phyloP scores from a whole-genome alignment of 2,797 vertebrate genomes.

The Dicrostonyx torquatus region DNA sequence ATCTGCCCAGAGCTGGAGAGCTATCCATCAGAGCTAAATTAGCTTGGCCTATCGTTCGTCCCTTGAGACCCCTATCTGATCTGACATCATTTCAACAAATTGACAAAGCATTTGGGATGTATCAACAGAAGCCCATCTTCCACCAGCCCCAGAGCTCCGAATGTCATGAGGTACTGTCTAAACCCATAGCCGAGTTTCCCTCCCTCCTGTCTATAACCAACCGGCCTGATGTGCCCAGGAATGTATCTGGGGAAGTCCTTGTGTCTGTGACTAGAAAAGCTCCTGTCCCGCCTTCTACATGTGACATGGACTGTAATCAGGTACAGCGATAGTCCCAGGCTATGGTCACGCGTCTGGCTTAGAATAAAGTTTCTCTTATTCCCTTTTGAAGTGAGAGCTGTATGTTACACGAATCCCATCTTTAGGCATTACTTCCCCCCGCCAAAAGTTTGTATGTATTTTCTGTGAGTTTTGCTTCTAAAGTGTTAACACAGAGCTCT shows the following conservation, averaged over 20 bases:
- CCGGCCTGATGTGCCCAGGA: neutral
- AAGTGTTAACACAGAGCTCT: neutral
- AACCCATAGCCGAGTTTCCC: neutral
- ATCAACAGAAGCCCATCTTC: neutral
- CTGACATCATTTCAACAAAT: neutral
- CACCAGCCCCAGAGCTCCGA: neutral
- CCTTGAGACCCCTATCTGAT: neutral
- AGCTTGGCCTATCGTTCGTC: neutral
- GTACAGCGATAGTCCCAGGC: neutral
- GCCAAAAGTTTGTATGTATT: conserved; percentile 9
- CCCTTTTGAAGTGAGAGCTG: neutral
- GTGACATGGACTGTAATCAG: neutral
- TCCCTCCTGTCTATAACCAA: neutral
- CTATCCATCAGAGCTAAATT: neutral
- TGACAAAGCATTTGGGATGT: neutral
- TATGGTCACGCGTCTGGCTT: neutral
- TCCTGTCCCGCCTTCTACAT: neutral
- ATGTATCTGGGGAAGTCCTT: neutral
- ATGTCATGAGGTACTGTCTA: neutral
- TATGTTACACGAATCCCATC: neutral
- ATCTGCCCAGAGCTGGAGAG: neutral
- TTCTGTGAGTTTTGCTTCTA: conserved; percentile 22
- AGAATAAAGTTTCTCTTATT: neutral
- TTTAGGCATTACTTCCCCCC: neutral
- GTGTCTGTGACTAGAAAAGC: neutral